These are phyloP conservation scores for Rhyacichthys aspro DNA, from an alignment of 2,797 vertebrate genomes.

Conservation along the genomic window DNA sequence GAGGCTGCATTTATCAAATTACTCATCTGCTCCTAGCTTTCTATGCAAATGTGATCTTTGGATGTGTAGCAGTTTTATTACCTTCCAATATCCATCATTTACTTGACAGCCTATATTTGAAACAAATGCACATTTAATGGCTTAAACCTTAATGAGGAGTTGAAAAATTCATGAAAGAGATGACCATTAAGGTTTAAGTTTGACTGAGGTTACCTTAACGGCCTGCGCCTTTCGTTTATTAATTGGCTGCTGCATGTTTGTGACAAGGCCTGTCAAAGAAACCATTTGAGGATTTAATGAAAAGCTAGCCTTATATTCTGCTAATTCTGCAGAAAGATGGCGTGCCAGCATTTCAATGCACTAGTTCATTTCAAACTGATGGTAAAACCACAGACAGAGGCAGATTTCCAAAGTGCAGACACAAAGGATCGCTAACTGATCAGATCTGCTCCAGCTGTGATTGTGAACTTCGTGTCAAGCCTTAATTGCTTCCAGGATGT, in stretches of 20 bases:
- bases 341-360: slow-evolving; percentile 47
- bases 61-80: slow-evolving; percentile 45
- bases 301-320: slow-evolving; percentile 57
- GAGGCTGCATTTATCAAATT: slow-evolving; percentile 63
- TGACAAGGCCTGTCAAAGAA: slow-evolving; percentile 71
- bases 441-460: slow-evolving; percentile 15
- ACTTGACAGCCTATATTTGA: slow-evolving; percentile 34
- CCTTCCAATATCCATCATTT: slow-evolving; percentile 40
- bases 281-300: slow-evolving; percentile 72
- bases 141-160: slow-evolving; percentile 54
- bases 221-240: slow-evolving; percentile 58
- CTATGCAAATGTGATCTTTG: slow-evolving; percentile 51
- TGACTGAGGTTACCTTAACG: slow-evolving; percentile 48
- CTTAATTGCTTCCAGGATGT: slow-evolving; percentile 1
- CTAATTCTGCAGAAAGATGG: slow-evolving; percentile 67
- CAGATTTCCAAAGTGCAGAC: slow-evolving; percentile 29
- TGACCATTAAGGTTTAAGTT: slow-evolving; percentile 65
- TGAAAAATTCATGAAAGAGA: slow-evolving; percentile 65
- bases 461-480: slow-evolving; percentile 9
- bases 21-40: slow-evolving; percentile 49
- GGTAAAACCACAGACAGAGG: slow-evolving; percentile 11
- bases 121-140: slow-evolving; percentile 63
- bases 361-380: slow-evolving; percentile 48
- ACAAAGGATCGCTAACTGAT: slow-evolving; percentile 34
- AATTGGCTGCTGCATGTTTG: slow-evolving; percentile 66